Conservation (phyloP, 2,797 vertebrate species). For the Catostomus latipinnis region DNA sequence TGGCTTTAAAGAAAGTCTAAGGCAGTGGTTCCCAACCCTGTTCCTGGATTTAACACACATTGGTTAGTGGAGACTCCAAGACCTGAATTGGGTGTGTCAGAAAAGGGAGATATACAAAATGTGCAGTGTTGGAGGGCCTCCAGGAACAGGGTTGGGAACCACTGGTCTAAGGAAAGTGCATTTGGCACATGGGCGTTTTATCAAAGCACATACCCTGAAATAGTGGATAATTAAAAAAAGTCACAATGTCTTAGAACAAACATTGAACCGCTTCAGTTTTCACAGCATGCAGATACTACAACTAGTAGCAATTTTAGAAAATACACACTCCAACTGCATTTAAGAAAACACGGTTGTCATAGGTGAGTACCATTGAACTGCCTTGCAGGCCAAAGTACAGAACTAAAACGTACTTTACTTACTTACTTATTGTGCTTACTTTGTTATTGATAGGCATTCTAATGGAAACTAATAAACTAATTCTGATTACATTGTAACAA, state of each 20-base stretch:
- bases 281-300: constrained; percentile 30
- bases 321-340: constrained; percentile 6
- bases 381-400: constrained; percentile 31
- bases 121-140: too few species aligned
- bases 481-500: neutral
- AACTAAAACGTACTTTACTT: neutral
- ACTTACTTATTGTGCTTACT: neutral
- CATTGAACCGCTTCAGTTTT: constrained; percentile 22
- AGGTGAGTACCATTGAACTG: constrained; percentile 45
- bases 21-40: too few species aligned
- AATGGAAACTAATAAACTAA: neutral
- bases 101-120: too few species aligned
- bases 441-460: constrained; percentile 43
- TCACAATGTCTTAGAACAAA: constrained; percentile 51
- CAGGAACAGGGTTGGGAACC: too few species aligned
- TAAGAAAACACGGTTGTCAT: constrained; percentile 25
- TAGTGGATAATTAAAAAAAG: constrained; percentile 31
- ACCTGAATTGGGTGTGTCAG: too few species aligned
- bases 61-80: too few species aligned
- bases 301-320: neutral
- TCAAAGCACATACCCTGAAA: constrained; percentile 33
- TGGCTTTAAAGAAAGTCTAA: constrained; percentile 27
- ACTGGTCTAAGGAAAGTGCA: constrained; percentile 33
- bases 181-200: constrained; percentile 15
- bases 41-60: too few species aligned